Conservation (phyloP, 1,140 invertebrate genomes). For the Philotrypesis tridentata region DNA sequence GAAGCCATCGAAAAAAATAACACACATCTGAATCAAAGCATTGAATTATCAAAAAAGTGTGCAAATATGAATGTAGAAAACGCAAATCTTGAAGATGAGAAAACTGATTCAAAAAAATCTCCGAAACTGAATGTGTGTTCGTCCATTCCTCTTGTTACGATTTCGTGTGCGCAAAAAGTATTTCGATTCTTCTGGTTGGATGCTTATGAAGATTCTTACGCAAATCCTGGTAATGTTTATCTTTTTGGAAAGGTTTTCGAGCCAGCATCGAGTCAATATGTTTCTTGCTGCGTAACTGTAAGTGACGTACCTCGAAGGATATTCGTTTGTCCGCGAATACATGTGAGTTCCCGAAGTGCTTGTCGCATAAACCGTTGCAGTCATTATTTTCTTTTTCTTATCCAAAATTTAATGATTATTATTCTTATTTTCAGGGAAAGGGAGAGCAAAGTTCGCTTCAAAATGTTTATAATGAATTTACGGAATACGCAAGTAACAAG, state of each 20-base stretch:
- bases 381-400: no score
- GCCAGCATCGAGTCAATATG: constrained; percentile 70
- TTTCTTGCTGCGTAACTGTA: constrained; percentile 91
- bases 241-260: constrained; percentile 92
- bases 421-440: background rate
- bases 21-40: background rate
- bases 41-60: background rate
- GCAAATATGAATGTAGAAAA: no score
- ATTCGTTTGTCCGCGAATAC: constrained; percentile 84
- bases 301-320: constrained; percentile 90
- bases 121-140: background rate
- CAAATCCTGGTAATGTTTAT: constrained; percentile 89
- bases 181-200: constrained; percentile 94
- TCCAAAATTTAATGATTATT: background rate
- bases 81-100: no score
- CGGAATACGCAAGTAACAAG: background rate
- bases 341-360: background rate
- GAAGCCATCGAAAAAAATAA: background rate
- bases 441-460: background rate
- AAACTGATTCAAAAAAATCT: background rate
- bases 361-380: no score
- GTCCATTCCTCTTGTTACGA: constrained; percentile 40
- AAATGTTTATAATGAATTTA: background rate
- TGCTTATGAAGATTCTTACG: constrained; percentile 91
- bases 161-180: constrained; percentile 76